A percentile compares a stretch with the other conserved stretches of the same genome.
These are phyloP conservation scores for Pomacea maculata DNA, from an alignment of 1,140 invertebrate genomes.

Conservation along the genomic window DNA sequence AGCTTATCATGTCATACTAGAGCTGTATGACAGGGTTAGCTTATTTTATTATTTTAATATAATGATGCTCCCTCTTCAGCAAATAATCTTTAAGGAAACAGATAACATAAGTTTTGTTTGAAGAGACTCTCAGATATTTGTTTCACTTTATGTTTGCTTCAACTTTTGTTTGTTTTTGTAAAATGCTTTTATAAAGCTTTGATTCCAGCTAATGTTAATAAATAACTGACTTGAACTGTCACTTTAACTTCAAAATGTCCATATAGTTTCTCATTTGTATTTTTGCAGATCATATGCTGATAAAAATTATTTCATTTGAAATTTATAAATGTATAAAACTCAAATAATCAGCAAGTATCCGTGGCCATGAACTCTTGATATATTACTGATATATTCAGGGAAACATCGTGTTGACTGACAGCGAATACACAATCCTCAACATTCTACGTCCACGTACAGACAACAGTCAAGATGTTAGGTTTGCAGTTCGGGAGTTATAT, in stretches of 20 bases:
- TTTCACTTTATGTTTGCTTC: background rate
- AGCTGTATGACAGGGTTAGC: slow-evolving; percentile 88
- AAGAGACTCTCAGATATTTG: background rate
- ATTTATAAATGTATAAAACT: too few species aligned
- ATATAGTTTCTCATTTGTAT: too few species aligned
- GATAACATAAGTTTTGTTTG: background rate
- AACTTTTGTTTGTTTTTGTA: background rate
- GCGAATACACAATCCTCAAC: slow-evolving; percentile 90
- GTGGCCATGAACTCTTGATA: too few species aligned
- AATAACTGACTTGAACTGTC: too few species aligned
- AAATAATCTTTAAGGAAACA: too few species aligned
- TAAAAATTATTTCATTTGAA: too few species aligned
- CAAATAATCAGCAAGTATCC: too few species aligned
- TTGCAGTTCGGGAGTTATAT: slow-evolving; percentile 92
- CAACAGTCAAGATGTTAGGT: slow-evolving; percentile 86
- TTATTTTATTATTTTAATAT: background rate
- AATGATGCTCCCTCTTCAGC: background rate
- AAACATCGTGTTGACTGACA: slow-evolving; percentile 95
- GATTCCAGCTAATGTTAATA: too few species aligned
- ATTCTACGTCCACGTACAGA: slow-evolving; percentile 92
- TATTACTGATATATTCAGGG: slow-evolving; percentile 68
- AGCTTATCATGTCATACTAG: slow-evolving; percentile 94
- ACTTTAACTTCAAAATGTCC: too few species aligned
- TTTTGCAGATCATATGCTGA: too few species aligned
- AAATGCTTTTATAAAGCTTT: background rate